These are phyloP conservation scores for Globodera ellingtonae DNA, from an alignment of 1,140 invertebrate species.

Conservation along the genomic window DNA sequence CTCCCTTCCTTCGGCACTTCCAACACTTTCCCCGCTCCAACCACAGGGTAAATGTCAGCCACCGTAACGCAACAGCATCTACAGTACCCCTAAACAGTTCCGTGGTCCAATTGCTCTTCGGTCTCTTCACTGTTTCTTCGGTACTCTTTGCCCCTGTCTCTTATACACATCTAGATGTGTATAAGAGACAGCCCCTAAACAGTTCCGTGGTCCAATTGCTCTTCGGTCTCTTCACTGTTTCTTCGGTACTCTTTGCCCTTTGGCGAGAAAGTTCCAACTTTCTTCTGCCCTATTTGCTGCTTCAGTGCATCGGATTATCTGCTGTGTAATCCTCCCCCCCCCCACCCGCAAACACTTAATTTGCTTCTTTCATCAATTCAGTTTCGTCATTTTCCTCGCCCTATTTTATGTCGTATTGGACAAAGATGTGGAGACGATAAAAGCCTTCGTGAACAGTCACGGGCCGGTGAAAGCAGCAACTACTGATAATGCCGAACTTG, in stretches of 20 bases:
- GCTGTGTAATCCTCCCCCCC: not conserved
- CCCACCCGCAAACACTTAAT: not conserved
- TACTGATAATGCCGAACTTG: not conserved
- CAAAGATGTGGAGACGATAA: slow-evolving; percentile 36
- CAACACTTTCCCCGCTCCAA: slow-evolving; percentile 6
- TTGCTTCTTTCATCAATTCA: not conserved
- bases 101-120: slow-evolving; percentile 42
- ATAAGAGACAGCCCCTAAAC: too few species aligned
- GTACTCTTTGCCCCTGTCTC: slow-evolving; percentile 49
- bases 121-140: slow-evolving; percentile 36
- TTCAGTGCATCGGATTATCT: slow-evolving; percentile 31
- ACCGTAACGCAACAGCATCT: too few species aligned
- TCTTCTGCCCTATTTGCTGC: slow-evolving; percentile 46
- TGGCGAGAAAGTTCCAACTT: slow-evolving; percentile 47
- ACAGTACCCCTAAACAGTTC: slow-evolving; percentile 7
- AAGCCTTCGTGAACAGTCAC: slow-evolving; percentile 35
- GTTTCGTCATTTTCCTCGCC: slow-evolving; percentile 46
- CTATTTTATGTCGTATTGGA: slow-evolving; percentile 36
- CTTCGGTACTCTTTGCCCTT: slow-evolving; percentile 47
- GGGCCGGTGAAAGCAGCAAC: not conserved
- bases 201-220: slow-evolving; percentile 39
- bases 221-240: slow-evolving; percentile 38
- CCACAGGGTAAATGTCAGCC: too few species aligned
- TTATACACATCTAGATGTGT: too few species aligned
- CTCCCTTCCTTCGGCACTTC: slow-evolving; percentile 15